Evolutionary conservation across 2,797 vertebrate genomes (phyloP), one percentile per base, ranked within the genome.

Genomic region (Coreius guichenoti): DNA sequence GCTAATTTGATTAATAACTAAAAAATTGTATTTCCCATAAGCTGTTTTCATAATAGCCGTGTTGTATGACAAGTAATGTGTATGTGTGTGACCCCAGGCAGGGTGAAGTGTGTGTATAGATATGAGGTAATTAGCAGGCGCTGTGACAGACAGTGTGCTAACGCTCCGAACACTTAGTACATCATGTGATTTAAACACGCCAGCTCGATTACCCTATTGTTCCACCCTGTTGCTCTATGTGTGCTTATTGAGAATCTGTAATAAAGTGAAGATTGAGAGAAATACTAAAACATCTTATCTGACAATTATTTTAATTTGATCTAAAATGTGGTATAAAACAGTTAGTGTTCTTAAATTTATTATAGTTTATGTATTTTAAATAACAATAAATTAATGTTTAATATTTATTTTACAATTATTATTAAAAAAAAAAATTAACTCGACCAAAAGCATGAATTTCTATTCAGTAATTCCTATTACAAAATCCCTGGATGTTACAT

Each of bases 241-340:
- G 70, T 79, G 29, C 58, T 51, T 81, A 23, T 31, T 67, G 68
- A 70, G 63, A 72, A n/a, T 39, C 86, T 91, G 87, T 91, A 63
- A 86, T 79, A 88, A 86, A 19, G 76, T 17, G 39, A 54, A 74
- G 75, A 31, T 58, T 19, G 79, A 26, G 49, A 77, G 36, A 58
- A 58, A 80, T 61, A n/a, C 3, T 23, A 47, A 45, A 83, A 47
- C 13, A 63, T 29, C 19, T n/a, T 2, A 36, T 73, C 12, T 33
- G 19, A 65, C 5, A 14, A 26, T 79, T 23, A 56, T 76, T 56
- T 56, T 23, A 56, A 76, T 76, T 54, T 39, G 13, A 26, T 74
- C 8, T 14, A 13, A 21, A 56, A 16, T 61, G 13, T 61, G 5
- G 12, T 36, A 23, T 13, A 29, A 31, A 51, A 51, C 9, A 33